Evolutionary conservation across 2,113 vertebrate genomes (phyloP).

Genomic region (Callopanchax toddi): DNA sequence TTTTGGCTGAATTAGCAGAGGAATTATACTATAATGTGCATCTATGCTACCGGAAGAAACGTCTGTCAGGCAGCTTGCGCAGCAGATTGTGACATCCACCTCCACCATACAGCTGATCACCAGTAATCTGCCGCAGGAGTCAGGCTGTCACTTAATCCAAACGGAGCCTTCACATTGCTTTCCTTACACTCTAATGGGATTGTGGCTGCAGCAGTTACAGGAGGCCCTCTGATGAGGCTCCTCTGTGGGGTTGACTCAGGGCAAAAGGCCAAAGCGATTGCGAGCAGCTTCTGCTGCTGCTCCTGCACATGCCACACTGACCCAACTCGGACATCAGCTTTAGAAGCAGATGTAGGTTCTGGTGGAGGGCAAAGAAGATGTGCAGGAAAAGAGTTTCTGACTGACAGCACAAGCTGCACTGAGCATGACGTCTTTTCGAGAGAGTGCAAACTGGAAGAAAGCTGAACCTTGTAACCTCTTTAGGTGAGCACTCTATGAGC

Average conservation of each 20-base stretch:
- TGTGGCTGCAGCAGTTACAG: slow-evolving; percentile 19
- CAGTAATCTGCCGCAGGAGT: slow-evolving; percentile 52
- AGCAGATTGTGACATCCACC: slow-evolving; percentile 47
- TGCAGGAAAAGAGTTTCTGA: slow-evolving; percentile 5
- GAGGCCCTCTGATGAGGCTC: slow-evolving; percentile 23
- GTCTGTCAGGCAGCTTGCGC: slow-evolving; percentile 21
- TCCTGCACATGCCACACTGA: slow-evolving; percentile 37
- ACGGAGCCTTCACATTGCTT: slow-evolving; percentile 17
- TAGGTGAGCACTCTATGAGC: neutral
- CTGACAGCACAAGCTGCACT: neutral
- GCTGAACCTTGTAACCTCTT: slow-evolving; percentile 5
- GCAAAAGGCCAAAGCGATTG: slow-evolving; percentile 23
- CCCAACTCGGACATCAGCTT: slow-evolving; percentile 28
- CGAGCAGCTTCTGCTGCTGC: neutral
- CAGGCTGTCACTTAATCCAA: slow-evolving; percentile 53
- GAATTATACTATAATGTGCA: neutral
- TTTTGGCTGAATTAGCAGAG: neutral
- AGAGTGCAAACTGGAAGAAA: slow-evolving; percentile 28
- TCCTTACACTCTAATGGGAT: slow-evolving; percentile 57
- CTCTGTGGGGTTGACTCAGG: neutral
- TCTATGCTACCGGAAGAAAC: neutral
- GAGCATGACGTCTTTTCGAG: slow-evolving; percentile 22
- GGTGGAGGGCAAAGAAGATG: neutral
- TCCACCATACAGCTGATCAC: slow-evolving; percentile 20
- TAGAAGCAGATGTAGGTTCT: neutral